Percentiles rank a stretch among this genome's conserved stretches.
Conservation (phyloP, 2,888 invertebrate genomes). For the Tetragonisca angustula region DNA sequence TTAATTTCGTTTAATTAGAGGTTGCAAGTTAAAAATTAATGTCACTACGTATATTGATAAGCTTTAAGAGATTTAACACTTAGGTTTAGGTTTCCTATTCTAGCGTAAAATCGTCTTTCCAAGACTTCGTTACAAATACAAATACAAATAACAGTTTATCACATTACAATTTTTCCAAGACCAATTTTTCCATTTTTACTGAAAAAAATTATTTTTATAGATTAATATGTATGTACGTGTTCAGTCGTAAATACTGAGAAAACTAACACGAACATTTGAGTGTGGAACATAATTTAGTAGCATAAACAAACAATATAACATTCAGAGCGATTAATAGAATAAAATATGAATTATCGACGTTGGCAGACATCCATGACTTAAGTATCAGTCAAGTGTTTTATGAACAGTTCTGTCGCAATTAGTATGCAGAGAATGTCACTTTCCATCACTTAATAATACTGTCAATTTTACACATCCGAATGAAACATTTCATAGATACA, state of each 20-base stretch:
- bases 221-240: too few species aligned
- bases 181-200: too few species aligned
- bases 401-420: conserved; percentile 24
- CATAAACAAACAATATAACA: background rate
- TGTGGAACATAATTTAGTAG: conserved; percentile 10
- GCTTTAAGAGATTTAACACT: too few species aligned
- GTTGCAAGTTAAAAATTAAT: background rate
- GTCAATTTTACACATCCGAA: background rate
- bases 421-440: background rate
- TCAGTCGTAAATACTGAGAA: too few species aligned
- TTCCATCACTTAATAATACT: background rate
- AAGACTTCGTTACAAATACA: too few species aligned
- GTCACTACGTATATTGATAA: background rate
- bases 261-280: background rate
- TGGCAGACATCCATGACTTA: conserved; percentile 48
- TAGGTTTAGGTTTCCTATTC: too few species aligned
- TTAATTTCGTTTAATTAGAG: too few species aligned
- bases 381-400: conserved; percentile 31
- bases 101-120: too few species aligned
- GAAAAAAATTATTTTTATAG: too few species aligned
- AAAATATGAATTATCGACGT: conserved; percentile 26
- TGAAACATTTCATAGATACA: background rate
- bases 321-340: background rate
- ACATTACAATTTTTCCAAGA: too few species aligned
- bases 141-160: too few species aligned